phyloP scores from a whole-genome alignment of 2,113 vertebrate genomes.

The Lates calcarifer region DNA sequence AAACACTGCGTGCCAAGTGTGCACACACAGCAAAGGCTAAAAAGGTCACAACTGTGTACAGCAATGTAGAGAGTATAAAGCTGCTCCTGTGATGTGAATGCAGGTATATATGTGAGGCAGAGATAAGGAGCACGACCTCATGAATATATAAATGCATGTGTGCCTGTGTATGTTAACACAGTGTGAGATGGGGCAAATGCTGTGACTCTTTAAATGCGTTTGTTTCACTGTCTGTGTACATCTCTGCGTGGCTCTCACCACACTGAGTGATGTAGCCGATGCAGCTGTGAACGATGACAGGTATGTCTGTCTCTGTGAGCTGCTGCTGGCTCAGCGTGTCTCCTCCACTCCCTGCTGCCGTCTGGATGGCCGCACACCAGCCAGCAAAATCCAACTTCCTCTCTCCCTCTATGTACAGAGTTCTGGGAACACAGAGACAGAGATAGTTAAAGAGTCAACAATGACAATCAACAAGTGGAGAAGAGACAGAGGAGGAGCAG shows the following conservation, averaged over 20 bases:
- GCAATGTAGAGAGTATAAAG: neutral
- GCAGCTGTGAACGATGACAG: conserved; percentile 92
- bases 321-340: conserved; percentile 93
- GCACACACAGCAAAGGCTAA: neutral
- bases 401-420: conserved; percentile 92
- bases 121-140: neutral
- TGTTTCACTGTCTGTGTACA: neutral
- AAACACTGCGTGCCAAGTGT: conserved; percentile 16
- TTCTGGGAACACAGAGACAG: conserved; percentile 76
- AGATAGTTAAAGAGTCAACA: neutral
- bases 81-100: neutral
- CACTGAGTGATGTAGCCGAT: conserved; percentile 94
- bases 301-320: conserved; percentile 91
- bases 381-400: conserved; percentile 91
- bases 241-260: conserved; percentile 80
- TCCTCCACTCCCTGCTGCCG: conserved; percentile 89
- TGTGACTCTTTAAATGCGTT: neutral
- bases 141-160: neutral
- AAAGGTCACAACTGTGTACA: neutral
- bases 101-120: neutral
- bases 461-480: neutral
- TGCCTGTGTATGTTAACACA: neutral
- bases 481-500: neutral
- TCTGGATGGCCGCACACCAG: conserved; percentile 91
- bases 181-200: neutral